These are phyloP conservation scores for Prochilodus magdalenae DNA, from an alignment of 2,113 vertebrate genomes.

Conservation along the genomic window DNA sequence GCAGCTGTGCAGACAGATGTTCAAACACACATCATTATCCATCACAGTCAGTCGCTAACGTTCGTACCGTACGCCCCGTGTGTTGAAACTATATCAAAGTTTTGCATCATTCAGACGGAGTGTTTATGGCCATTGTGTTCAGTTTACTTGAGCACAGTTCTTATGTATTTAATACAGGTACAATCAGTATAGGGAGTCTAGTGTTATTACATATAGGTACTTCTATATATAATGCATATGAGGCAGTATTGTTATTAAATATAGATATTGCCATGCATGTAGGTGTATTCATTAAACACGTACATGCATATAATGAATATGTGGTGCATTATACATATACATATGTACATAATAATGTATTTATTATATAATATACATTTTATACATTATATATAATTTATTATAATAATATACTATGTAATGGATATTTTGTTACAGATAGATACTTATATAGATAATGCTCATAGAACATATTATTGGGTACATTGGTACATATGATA, in stretches of 20 bases:
- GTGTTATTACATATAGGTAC: too few species aligned
- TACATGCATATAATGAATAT: background rate
- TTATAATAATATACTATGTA: too few species aligned
- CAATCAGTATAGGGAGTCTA: too few species aligned
- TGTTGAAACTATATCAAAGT: background rate
- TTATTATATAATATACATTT: too few species aligned
- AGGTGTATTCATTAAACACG: too few species aligned
- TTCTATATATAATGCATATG: too few species aligned
- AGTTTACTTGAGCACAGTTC: background rate
- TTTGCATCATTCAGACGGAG: background rate
- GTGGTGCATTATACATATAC: background rate
- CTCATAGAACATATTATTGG: background rate
- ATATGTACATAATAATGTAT: too few species aligned
- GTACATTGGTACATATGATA: too few species aligned
- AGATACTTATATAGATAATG: too few species aligned
- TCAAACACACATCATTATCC: constrained; percentile 33
- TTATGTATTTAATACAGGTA: background rate
- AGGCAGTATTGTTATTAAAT: background rate
- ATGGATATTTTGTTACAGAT: too few species aligned
- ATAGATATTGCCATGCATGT: background rate
- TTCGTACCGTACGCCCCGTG: constrained; percentile 19
- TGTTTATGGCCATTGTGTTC: background rate
- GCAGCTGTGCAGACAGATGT: constrained; percentile 60
- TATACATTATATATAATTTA: too few species aligned
- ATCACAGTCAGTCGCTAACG: constrained; percentile 41